phyloP scores from a whole-genome alignment of 2,797 vertebrate genomes.

The Oceanodroma leucorhoa region DNA sequence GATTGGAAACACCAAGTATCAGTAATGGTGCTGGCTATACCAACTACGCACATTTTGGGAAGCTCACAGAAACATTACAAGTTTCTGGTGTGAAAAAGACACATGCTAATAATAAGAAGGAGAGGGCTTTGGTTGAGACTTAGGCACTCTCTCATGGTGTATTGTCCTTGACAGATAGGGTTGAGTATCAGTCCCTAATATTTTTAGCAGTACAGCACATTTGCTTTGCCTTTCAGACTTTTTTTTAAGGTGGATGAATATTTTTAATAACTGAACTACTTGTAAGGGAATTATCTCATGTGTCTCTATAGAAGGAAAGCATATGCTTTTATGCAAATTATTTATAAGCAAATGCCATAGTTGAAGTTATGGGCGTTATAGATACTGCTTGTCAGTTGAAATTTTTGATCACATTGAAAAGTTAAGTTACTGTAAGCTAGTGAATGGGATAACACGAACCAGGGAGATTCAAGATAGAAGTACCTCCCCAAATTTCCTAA shows the following conservation, averaged over 20 bases:
- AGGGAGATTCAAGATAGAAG: not conserved
- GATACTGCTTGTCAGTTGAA: not conserved
- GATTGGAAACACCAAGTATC: not conserved
- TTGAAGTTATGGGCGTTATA: not conserved
- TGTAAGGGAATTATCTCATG: not conserved
- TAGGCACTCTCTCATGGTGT: not conserved
- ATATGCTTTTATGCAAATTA: not conserved
- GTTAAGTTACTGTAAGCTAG: not conserved
- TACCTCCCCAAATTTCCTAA: not conserved
- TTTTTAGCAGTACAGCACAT: not conserved
- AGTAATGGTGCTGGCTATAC: not conserved
- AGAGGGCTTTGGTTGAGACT: not conserved
- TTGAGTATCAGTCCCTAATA: not conserved
- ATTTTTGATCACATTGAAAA: not conserved
- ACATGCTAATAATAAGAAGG: not conserved
- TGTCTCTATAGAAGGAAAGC: not conserved
- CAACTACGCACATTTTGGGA: not conserved
- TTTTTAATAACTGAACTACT: not conserved
- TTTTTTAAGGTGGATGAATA: not conserved
- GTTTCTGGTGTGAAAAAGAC: not conserved
- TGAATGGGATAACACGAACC: not conserved
- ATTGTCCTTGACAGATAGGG: not conserved
- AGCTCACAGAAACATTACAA: not conserved
- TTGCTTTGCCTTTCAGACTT: not conserved
- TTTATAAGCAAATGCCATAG: not conserved